Conservation (phyloP, 2,888 invertebrate genomes). For the Idaea aversata region DNA sequence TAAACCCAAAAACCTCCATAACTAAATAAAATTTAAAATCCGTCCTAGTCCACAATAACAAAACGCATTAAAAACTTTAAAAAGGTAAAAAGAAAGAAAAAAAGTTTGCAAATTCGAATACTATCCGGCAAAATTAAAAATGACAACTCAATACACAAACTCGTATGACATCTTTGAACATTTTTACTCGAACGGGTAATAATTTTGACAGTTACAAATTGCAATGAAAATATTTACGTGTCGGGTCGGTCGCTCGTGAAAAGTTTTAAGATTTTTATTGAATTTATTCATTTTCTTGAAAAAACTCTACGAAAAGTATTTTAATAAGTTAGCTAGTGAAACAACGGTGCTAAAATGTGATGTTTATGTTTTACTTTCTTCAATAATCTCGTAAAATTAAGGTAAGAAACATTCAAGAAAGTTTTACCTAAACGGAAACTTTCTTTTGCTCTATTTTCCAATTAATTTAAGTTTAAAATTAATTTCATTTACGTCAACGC, state of each 20-base stretch:
- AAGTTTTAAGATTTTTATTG: slow-evolving; percentile 25
- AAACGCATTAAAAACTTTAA: slow-evolving; percentile 7
- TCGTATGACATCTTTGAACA: slow-evolving; percentile 24
- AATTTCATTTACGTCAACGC: not conserved
- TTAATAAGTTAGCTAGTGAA: slow-evolving; percentile 10
- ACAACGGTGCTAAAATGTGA: slow-evolving; percentile 1
- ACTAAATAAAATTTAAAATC: slow-evolving; percentile 11
- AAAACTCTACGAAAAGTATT: slow-evolving; percentile 9
- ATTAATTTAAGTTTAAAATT: not conserved
- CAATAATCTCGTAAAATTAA: not conserved
- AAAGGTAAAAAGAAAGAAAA: slow-evolving; percentile 5
- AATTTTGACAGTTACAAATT: slow-evolving; percentile 62
- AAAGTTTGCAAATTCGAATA: slow-evolving; percentile 16
- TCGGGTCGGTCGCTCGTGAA: slow-evolving; percentile 41
- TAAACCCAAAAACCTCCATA: slow-evolving; percentile 19
- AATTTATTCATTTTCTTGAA: slow-evolving; percentile 16
- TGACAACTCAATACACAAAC: slow-evolving; percentile 20
- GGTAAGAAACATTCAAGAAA: not conserved
- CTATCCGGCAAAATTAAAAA: slow-evolving; percentile 37
- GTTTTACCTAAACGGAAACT: not conserved
- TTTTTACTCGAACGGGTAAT: slow-evolving; percentile 41
- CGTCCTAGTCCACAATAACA: slow-evolving; percentile 7
- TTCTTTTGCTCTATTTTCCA: not conserved
- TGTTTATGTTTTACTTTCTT: not conserved
- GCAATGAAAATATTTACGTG: slow-evolving; percentile 62